A percentile compares a stretch with the other conserved stretches of the same genome.
Conservation (phyloP, 2,113 vertebrate genomes). For the Falco punctatus region DNA sequence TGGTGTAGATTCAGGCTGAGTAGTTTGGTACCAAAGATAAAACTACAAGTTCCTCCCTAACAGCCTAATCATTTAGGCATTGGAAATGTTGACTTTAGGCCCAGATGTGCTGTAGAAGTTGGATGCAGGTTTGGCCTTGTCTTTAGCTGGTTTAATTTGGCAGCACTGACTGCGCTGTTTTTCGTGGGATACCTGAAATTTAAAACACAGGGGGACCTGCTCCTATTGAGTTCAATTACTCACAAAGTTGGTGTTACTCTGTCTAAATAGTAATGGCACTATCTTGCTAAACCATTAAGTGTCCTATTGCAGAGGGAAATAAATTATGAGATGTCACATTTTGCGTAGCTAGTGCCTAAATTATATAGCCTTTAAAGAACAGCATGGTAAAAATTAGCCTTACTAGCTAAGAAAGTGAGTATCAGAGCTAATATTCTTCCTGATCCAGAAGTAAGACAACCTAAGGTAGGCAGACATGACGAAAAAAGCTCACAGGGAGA, state of each 20-base stretch:
- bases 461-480: neutral
- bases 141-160: neutral
- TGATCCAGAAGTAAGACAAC: neutral
- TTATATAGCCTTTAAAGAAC: neutral
- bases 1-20: neutral
- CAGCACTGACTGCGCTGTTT: neutral
- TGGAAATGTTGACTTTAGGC: neutral
- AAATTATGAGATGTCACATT: neutral
- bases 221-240: neutral
- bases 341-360: neutral
- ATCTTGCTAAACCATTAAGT: neutral
- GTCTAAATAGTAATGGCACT: neutral
- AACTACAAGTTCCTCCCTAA: neutral
- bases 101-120: neutral
- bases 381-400: neutral
- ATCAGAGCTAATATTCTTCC: neutral
- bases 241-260: neutral
- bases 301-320: neutral
- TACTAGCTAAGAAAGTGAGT: neutral
- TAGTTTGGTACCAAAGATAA: neutral
- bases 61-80: neutral
- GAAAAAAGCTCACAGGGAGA: neutral
- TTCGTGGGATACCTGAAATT: neutral
- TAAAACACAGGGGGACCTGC: neutral
- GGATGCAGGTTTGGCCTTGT: neutral